These are phyloP conservation scores for Dryobotodes eremita DNA, from an alignment of 2,888 invertebrate genomes.

Conservation along the genomic window DNA sequence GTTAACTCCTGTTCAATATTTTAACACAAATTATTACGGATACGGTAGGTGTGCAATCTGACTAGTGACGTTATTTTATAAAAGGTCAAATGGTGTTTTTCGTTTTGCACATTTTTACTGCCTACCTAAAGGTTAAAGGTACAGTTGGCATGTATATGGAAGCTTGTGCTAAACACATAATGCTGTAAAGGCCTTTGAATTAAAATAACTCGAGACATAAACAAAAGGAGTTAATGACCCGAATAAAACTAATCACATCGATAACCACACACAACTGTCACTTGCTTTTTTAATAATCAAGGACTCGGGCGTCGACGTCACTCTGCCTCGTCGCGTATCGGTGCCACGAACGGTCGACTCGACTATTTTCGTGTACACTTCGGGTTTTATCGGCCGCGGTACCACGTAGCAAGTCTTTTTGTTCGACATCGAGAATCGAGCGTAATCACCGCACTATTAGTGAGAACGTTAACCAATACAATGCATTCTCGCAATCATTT, in stretches of 20 bases:
- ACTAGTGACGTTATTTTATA: slow-evolving; percentile 17
- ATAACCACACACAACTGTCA: slow-evolving; percentile 74
- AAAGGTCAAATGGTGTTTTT: slow-evolving; percentile 18
- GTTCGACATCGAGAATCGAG: slow-evolving; percentile 61
- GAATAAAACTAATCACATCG: slow-evolving; percentile 63
- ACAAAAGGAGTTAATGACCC: slow-evolving; percentile 64
- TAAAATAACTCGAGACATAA: slow-evolving; percentile 34
- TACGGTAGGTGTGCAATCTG: slow-evolving; percentile 16
- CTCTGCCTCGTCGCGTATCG: slow-evolving; percentile 76
- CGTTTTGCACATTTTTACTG: background rate
- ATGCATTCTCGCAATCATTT: slow-evolving; percentile 64
- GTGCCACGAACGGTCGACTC: slow-evolving; percentile 77
- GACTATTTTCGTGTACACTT: slow-evolving; percentile 78
- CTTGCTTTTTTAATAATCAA: slow-evolving; percentile 80
- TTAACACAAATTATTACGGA: slow-evolving; percentile 20
- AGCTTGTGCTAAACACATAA: background rate
- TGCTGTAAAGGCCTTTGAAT: background rate
- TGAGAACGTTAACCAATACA: slow-evolving; percentile 65
- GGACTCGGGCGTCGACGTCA: slow-evolving; percentile 75
- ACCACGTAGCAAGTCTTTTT: slow-evolving; percentile 64
- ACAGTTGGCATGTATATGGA: background rate
- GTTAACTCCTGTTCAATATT: slow-evolving; percentile 47
- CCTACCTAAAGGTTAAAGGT: background rate
- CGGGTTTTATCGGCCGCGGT: slow-evolving; percentile 68
- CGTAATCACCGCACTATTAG: slow-evolving; percentile 69